Evolutionary conservation across 64 coral and sea anemone species (phyloP).

Genomic region (Montipora cactus): DNA sequence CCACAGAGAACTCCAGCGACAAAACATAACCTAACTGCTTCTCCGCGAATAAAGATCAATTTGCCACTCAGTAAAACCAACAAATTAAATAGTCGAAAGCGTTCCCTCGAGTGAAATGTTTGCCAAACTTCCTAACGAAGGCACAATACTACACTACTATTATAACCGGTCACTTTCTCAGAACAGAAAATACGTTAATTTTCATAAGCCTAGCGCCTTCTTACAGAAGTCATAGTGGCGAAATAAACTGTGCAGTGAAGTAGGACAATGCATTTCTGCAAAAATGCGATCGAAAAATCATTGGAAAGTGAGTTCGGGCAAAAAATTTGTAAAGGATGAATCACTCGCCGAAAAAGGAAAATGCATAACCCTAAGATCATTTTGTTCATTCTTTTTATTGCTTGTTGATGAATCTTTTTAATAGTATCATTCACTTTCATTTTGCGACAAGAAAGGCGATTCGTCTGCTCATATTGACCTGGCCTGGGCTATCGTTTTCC

Average conservation of each 20-base stretch:
- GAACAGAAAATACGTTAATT: background rate
- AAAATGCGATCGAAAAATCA: background rate
- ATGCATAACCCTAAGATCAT: too few relatives aligned
- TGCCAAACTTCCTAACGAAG: background rate
- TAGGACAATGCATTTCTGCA: background rate
- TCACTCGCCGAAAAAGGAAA: background rate
- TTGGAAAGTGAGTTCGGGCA: too few relatives aligned
- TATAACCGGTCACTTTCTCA: background rate
- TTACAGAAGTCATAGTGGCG: background rate
- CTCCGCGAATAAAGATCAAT: constrained; percentile 2
- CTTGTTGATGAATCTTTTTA: background rate
- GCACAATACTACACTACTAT: background rate
- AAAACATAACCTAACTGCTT: background rate
- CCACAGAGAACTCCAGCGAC: background rate
- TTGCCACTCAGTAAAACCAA: constrained; percentile 22
- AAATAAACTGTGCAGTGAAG: background rate
- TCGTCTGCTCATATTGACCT: background rate
- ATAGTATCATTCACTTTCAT: background rate
- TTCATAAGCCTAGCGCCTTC: too few relatives aligned
- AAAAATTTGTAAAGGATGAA: background rate
- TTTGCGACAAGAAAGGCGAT: background rate
- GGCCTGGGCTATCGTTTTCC: background rate
- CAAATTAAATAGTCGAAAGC: background rate
- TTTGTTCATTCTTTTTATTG: background rate
- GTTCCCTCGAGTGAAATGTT: background rate